phyloP scores from a whole-genome alignment of 1,140 invertebrate species.

The Bombus sylvicola region DNA sequence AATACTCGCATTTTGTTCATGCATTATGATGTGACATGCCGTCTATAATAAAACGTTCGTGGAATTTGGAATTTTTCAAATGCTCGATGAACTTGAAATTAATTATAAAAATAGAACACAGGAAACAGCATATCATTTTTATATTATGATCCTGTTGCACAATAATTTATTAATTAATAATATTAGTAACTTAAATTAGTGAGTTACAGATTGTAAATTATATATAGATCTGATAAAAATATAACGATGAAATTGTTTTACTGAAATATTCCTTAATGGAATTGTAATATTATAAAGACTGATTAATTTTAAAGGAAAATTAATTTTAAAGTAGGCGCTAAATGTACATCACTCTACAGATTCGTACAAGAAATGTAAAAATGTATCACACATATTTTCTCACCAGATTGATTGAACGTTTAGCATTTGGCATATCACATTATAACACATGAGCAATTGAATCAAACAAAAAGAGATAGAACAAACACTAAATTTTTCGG shows the following conservation, averaged over 20 bases:
- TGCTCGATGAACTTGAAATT: no score
- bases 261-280: neutral
- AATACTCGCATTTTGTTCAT: neutral
- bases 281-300: neutral
- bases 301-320: constrained; percentile 7
- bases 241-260: neutral
- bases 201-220: no score
- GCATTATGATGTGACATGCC: neutral
- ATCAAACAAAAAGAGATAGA: neutral
- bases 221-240: no score
- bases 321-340: constrained; percentile 4
- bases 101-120: no score
- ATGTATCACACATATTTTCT: neutral
- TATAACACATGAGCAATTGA: constrained; percentile 8
- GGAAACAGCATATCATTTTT: no score
- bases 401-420: neutral
- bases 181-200: no score
- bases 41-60: no score
- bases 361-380: neutral
- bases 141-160: no score
- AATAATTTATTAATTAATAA: no score
- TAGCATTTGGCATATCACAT: neutral
- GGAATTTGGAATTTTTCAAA: no score
- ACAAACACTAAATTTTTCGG: neutral
- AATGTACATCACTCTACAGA: neutral